A percentile compares a stretch with the other conserved stretches of the same genome.
phyloP scores from a whole-genome alignment of 2,888 invertebrate genomes.

The Pristionchus mayeri region DNA sequence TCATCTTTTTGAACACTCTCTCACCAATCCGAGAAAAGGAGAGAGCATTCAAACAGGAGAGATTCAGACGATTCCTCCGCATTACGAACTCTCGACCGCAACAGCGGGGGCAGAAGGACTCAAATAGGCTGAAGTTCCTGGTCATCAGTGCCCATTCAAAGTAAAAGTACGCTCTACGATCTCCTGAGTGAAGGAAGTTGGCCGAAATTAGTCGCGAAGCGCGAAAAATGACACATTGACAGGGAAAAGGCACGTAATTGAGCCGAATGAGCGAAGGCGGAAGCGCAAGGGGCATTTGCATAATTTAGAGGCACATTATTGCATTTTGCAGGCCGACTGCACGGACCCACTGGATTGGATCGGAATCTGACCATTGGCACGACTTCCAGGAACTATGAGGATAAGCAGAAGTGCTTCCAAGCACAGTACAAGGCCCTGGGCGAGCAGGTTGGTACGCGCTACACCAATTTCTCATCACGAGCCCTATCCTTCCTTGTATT shows the following conservation, averaged over 20 bases:
- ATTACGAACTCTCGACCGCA: too few relatives aligned
- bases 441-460: background rate
- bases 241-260: background rate
- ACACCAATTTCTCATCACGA: too few relatives aligned
- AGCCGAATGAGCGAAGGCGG: background rate
- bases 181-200: background rate
- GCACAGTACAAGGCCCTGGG: conserved; percentile 17
- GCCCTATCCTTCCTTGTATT: too few relatives aligned
- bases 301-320: too few relatives aligned
- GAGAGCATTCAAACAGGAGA: too few relatives aligned
- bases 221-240: background rate
- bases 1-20: too few relatives aligned
- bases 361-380: conserved; percentile 6
- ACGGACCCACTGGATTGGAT: conserved; percentile 18
- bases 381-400: conserved; percentile 8
- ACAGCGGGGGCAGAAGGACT: background rate
- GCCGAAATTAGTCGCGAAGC: background rate
- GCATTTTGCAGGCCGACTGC: background rate
- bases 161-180: background rate
- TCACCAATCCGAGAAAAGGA: too few relatives aligned
- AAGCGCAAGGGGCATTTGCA: too few relatives aligned
- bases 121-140: background rate
- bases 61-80: too few relatives aligned
- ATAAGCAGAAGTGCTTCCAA: conserved; percentile 23
- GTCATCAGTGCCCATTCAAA: background rate